Conservation (phyloP, 2,888 invertebrate genomes). For the Spilarctia lutea region DNA sequence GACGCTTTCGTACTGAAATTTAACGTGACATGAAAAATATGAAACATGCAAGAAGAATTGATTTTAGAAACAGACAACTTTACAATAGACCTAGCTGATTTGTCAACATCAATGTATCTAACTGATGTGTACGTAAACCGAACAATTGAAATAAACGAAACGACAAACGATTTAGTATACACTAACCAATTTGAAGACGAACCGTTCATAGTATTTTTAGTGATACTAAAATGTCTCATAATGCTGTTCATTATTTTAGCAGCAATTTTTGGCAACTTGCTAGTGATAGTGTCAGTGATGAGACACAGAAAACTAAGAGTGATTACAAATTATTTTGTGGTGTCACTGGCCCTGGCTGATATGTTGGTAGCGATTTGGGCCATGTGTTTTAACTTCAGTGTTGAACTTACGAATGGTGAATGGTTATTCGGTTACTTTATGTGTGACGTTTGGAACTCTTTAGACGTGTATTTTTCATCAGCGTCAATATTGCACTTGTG, state of each 20-base stretch:
- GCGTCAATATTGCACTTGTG: slow-evolving; percentile 97
- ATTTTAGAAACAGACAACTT: slow-evolving; percentile 69
- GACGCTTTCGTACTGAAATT: slow-evolving; percentile 62
- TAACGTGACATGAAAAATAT: slow-evolving; percentile 67
- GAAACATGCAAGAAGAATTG: slow-evolving; percentile 76
- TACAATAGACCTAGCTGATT: slow-evolving; percentile 72
- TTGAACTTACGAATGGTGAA: slow-evolving; percentile 92
- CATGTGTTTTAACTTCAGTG: slow-evolving; percentile 97
- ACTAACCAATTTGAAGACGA: slow-evolving; percentile 75
- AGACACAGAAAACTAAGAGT: slow-evolving; percentile 89
- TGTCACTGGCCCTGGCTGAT: slow-evolving; percentile 97
- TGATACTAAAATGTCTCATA: slow-evolving; percentile 91
- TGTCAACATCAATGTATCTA: slow-evolving; percentile 82
- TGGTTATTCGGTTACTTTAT: slow-evolving; percentile 97
- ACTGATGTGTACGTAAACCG: slow-evolving; percentile 75
- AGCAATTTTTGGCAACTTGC: slow-evolving; percentile 95
- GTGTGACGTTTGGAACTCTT: slow-evolving; percentile 98
- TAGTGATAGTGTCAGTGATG: slow-evolving; percentile 95
- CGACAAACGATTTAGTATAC: slow-evolving; percentile 72
- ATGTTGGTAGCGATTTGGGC: slow-evolving; percentile 97
- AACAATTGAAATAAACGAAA: slow-evolving; percentile 71
- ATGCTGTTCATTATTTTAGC: slow-evolving; percentile 96
- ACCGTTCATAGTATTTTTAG: slow-evolving; percentile 86
- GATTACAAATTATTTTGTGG: slow-evolving; percentile 98
- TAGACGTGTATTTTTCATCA: slow-evolving; percentile 97